Evolutionary conservation across 2,113 vertebrate genomes (phyloP), one percentile per base, ranked within the genome.

Genomic region (Anthoscopus minutus): DNA sequence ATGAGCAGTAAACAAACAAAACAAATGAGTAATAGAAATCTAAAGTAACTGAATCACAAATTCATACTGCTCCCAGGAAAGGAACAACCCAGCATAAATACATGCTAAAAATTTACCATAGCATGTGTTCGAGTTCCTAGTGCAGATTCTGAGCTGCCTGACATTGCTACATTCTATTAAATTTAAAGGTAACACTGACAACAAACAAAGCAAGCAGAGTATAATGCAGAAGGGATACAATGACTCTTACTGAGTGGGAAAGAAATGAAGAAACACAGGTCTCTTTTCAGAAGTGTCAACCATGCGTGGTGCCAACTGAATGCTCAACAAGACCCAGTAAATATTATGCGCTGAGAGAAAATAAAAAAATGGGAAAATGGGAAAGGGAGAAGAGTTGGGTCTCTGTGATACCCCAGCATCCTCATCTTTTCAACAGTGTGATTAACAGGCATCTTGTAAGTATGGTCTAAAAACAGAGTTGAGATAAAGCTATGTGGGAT

Each of bases 391-490:
- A 79, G 25, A 85, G 31, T 60, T 37, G 44, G 18, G 20, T 70
- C 62, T 60, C 73, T 77, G 13, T 47, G 71, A 92, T 66, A 37
- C 15, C 37, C 71, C 64, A 83, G 17, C 58, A 92, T 93, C 45
- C 79, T 96, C 2, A 3, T 74, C 67, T 92, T 93, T 94, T 77
- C 86, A 93, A 67, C 38, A 58, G 24, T 19, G 70, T 71, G 64
- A 95, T 79, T 92, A 86, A 86, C 67, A 92, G 67, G 62, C 88
- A 92, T 77, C 92, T 94, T 94, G 42, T 70, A 96, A 95, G 56
- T 71, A 28, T 4, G 4, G 35, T 62, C 86, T 71, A 93, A 95
- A 96, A 96, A 95, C 92, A 96, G 90, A 92, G 25, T 2, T 19
- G 31, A 92, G 94, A 96, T 96, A 95, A 96, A 73, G 72, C 71